These are phyloP conservation scores for Apolygus lucorum DNA, from an alignment of 1,140 invertebrate genomes.

Conservation along the genomic window DNA sequence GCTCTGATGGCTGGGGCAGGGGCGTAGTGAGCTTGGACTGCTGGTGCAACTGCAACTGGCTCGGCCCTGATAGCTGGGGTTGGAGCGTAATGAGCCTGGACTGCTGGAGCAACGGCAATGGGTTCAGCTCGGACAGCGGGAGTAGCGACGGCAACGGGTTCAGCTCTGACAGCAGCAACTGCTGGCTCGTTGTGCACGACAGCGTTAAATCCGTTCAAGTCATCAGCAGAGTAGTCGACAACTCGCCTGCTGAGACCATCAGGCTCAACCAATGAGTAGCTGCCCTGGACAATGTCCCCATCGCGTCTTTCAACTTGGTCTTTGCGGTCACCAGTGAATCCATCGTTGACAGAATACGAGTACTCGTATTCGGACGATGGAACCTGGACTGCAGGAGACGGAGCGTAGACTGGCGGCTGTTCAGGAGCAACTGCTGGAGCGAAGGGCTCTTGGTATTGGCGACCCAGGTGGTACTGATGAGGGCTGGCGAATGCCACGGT, in stretches of 20 bases:
- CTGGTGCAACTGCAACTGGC: not conserved
- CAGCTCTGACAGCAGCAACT: slow-evolving; percentile 6
- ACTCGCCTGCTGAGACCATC: slow-evolving; percentile 35
- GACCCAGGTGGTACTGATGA: too few species aligned
- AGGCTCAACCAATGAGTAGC: slow-evolving; percentile 48
- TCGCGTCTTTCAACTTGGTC: slow-evolving; percentile 52
- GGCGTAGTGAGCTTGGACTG: not conserved
- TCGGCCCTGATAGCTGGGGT: not conserved
- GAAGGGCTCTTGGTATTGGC: not conserved
- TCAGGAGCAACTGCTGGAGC: not conserved
- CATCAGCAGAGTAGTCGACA: slow-evolving; percentile 34
- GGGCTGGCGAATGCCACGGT: not conserved
- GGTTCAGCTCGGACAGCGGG: not conserved
- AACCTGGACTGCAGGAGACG: not conserved
- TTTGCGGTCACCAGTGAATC: not conserved
- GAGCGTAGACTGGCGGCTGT: not conserved
- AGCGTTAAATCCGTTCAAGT: slow-evolving; percentile 31
- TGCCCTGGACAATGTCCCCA: slow-evolving; percentile 56
- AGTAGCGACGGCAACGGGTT: slow-evolving; percentile 2
- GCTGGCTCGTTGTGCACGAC: slow-evolving; percentile 24
- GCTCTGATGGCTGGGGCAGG: not conserved
- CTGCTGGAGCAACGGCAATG: not conserved
- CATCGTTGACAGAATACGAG: not conserved
- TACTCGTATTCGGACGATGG: not conserved
- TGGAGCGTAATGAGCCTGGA: not conserved